These are phyloP conservation scores for Drosophila mimetica DNA, from an alignment of 2,888 invertebrate genomes.

Conservation along the genomic window DNA sequence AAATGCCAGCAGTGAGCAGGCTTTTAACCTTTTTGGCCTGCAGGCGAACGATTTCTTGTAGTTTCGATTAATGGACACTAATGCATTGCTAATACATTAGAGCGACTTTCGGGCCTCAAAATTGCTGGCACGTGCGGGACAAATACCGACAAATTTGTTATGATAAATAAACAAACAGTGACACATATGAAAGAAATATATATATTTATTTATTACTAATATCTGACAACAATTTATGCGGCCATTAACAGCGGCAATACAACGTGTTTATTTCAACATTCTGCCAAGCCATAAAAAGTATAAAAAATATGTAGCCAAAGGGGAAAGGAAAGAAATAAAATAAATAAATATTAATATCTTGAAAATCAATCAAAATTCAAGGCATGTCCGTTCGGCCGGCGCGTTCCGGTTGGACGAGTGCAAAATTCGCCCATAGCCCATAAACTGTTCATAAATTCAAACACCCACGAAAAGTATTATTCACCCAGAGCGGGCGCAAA, in stretches of 20 bases:
- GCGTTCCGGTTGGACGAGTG: slow-evolving; percentile 40
- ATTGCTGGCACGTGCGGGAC: slow-evolving; percentile 65
- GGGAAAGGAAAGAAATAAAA: slow-evolving; percentile 37
- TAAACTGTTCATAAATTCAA: slow-evolving; percentile 69
- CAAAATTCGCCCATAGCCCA: slow-evolving; percentile 60
- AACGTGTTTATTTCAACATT: slow-evolving; percentile 77
- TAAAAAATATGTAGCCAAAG: slow-evolving; percentile 23
- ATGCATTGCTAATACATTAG: slow-evolving; percentile 37
- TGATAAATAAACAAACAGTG: slow-evolving; percentile 68
- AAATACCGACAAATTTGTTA: slow-evolving; percentile 48
- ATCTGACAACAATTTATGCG: slow-evolving; percentile 74
- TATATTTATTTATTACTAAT: slow-evolving; percentile 60
- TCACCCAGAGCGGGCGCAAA: slow-evolving; percentile 24
- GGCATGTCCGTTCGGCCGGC: slow-evolving; percentile 49
- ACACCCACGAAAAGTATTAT: slow-evolving; percentile 64
- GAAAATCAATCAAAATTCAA: slow-evolving; percentile 77
- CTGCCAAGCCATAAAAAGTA: slow-evolving; percentile 44
- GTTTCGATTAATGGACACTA: slow-evolving; percentile 63
- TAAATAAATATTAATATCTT: slow-evolving; percentile 70
- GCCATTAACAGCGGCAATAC: slow-evolving; percentile 73
- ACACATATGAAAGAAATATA: slow-evolving; percentile 12
- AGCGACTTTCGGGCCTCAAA: slow-evolving; percentile 39
- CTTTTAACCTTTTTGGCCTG: slow-evolving; percentile 69
- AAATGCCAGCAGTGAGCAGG: slow-evolving; percentile 36
- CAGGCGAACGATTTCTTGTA: slow-evolving; percentile 49